These are phyloP conservation scores for Mylabris phalerata DNA, from an alignment of 1,140 invertebrate species.

Conservation along the genomic window DNA sequence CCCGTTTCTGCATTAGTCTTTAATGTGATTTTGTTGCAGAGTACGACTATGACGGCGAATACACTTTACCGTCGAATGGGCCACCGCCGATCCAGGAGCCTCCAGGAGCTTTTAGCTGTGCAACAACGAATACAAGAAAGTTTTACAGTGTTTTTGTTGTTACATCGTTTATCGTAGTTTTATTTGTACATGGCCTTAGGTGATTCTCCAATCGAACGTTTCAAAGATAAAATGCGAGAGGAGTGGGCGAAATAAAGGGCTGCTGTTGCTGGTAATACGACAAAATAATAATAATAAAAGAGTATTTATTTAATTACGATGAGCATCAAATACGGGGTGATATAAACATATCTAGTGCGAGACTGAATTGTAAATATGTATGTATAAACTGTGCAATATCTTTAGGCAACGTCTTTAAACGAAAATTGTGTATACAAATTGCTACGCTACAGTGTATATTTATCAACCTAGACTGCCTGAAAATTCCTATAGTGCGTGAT, in stretches of 20 bases:
- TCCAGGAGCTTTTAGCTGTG: constrained; percentile 33
- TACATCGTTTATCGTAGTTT: constrained; percentile 8
- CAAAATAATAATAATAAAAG: background rate
- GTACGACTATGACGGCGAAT: constrained; percentile 37
- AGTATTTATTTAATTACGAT: background rate
- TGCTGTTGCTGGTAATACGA: background rate
- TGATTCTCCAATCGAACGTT: constrained; percentile 21
- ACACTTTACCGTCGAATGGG: constrained; percentile 36
- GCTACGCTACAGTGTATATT: constrained; percentile 24
- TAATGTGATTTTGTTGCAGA: constrained; percentile 28
- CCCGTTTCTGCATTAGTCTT: constrained; percentile 8
- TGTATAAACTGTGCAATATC: constrained; percentile 17
- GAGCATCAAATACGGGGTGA: constrained; percentile 7
- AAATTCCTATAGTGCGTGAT: constrained; percentile 22
- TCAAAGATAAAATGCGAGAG: constrained; percentile 2
- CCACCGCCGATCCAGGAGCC: constrained; percentile 36
- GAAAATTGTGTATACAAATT: constrained; percentile 22
- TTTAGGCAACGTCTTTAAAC: constrained; percentile 8
- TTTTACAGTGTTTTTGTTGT: constrained; percentile 2
- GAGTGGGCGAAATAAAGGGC: background rate
- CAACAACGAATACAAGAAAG: constrained; percentile 10
- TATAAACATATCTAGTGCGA: constrained; percentile 26
- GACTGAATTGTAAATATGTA: constrained; percentile 28
- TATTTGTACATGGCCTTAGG: constrained; percentile 9
- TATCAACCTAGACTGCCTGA: constrained; percentile 3